Conservation (phyloP, 1,140 invertebrate genomes). For the Chelonus insularis region DNA sequence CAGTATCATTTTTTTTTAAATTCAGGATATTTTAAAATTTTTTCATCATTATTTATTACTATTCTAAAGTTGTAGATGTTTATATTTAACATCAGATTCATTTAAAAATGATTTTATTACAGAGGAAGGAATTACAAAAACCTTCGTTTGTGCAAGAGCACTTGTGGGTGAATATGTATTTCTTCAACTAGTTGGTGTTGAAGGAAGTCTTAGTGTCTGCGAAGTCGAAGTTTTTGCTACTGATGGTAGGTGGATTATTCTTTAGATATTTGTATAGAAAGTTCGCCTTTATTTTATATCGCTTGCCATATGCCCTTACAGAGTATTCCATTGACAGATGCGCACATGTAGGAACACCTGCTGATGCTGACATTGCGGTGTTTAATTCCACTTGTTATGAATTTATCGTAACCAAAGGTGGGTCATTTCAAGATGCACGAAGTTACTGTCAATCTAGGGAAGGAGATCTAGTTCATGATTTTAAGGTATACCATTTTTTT, state of each 20-base stretch:
- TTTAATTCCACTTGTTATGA: slow-evolving; percentile 89
- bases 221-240: slow-evolving; percentile 91
- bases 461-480: slow-evolving; percentile 80
- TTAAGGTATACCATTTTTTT: slow-evolving; percentile 58
- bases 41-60: too few species aligned
- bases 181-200: slow-evolving; percentile 85
- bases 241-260: slow-evolving; percentile 67
- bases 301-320: slow-evolving; percentile 48
- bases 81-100: neutral
- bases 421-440: slow-evolving; percentile 78
- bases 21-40: too few species aligned
- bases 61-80: too few species aligned
- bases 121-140: slow-evolving; percentile 90
- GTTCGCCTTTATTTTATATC: slow-evolving; percentile 7
- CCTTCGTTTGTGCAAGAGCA: slow-evolving; percentile 82
- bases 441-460: slow-evolving; percentile 73
- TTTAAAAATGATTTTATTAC: slow-evolving; percentile 25
- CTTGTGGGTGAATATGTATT: slow-evolving; percentile 85
- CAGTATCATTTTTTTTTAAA: too few species aligned
- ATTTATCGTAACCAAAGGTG: slow-evolving; percentile 78
- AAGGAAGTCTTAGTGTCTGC: slow-evolving; percentile 85
- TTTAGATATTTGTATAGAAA: slow-evolving; percentile 1
- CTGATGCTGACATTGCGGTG: slow-evolving; percentile 74
- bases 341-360: slow-evolving; percentile 68
- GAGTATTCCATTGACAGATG: slow-evolving; percentile 83